Percentiles rank a stretch among this genome's conserved stretches.
phyloP scores from a whole-genome alignment of 2,797 vertebrate genomes.

The Phalanger gymnotis region DNA sequence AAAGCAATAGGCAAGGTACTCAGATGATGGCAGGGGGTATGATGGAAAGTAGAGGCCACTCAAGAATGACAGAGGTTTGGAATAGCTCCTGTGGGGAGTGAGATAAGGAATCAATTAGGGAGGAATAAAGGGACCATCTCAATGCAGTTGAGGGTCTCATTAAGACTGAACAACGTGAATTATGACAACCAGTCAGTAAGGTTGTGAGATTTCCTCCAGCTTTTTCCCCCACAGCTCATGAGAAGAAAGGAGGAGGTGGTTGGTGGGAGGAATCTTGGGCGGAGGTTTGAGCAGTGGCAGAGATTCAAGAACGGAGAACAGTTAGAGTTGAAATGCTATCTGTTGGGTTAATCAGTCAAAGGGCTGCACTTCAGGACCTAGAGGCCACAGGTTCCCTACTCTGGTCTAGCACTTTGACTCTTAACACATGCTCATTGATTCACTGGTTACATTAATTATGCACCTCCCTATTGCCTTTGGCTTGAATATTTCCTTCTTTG shows the following conservation, averaged over 20 bases:
- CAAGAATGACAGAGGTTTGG: background rate
- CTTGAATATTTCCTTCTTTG: conserved; percentile 4
- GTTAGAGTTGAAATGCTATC: background rate
- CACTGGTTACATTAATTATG: background rate
- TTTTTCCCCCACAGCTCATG: background rate
- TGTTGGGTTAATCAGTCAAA: no score
- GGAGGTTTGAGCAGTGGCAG: background rate
- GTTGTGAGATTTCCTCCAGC: background rate
- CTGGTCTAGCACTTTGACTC: no score
- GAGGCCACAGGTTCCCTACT: no score
- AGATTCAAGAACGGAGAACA: background rate
- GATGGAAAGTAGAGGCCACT: background rate
- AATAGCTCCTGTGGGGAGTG: background rate
- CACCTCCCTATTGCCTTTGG: background rate
- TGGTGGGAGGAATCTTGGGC: background rate
- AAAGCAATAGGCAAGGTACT: background rate
- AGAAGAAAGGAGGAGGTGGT: background rate
- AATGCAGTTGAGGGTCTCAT: background rate
- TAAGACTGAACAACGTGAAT: background rate
- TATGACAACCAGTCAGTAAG: background rate
- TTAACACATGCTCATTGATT: background rate
- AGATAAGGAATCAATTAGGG: background rate
- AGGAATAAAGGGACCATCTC: background rate
- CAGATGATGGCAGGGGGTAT: background rate
- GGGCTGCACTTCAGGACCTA: no score